Base-by-base conservation (phyloP, 2,113 vertebrate species). In the Himantopus leucocephalus region DNA sequence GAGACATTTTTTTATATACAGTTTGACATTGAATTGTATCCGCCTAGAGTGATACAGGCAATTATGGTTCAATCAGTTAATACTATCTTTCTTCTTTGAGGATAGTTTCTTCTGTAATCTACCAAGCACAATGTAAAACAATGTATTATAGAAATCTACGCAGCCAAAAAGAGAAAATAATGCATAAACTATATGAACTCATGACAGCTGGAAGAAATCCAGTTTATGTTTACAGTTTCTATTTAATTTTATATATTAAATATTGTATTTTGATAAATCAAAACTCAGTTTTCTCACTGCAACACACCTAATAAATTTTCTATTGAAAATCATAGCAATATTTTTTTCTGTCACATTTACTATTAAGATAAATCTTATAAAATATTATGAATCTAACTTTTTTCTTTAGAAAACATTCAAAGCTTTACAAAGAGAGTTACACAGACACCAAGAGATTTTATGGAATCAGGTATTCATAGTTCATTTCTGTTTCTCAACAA, bases 51-150 rank as follows among this genome's bases (percentile, higher is more conserved):
- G 47, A 37, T 82, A 21, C 47, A 72, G 55, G 55, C 50, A 92
- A 52, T 94, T 93, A 78, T 82, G 18, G 24, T 48, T 90, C 60
- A 78, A 84, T 77, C n/a, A 85, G 23, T 29, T 85, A 53, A 76
- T 83, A n/a, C 48, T 86, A 24, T 58, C 37, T 82, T 78, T 79
- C 48, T 70, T 81, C 60, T 88, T 26, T 58, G 30, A 90, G 37
- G 41, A 41, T 3, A 7, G 5, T 18, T 53, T 52, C 27, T 93
- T 60, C 45, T 6, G 27, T 77, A 74, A 92, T 76, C 34, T 87
- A 56, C 12, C 10, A 62, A 64, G 34, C 4, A 83, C 6, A 77
- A 80, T 32, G 21, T 87, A 73, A 92, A 84, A 47, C 23, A 77
- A 26, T 53, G 7, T 35, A 15, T 59, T 80, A 22, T 26, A 55